phyloP scores from a whole-genome alignment of 2,888 invertebrate species.

The Xestia c-nigrum region DNA sequence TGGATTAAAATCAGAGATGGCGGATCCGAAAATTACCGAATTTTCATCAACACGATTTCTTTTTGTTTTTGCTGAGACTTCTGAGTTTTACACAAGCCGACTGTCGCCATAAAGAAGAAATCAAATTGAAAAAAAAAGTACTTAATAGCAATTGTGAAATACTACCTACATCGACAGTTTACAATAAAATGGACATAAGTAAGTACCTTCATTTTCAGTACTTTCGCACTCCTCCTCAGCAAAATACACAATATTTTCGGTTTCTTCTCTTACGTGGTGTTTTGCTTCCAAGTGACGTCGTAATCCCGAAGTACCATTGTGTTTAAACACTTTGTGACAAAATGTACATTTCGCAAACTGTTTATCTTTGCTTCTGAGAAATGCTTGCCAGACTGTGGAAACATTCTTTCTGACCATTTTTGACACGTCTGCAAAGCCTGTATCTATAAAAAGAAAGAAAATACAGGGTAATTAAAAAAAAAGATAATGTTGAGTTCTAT shows the following conservation, averaged over 20 bases:
- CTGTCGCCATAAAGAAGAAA: neutral
- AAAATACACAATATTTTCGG: neutral
- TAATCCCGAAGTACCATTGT: conserved; percentile 3
- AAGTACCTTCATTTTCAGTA: conserved; percentile 12
- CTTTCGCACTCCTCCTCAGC: neutral
- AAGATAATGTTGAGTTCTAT: neutral
- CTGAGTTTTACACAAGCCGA: too few relatives aligned
- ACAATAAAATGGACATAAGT: neutral
- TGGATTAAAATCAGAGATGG: too few relatives aligned
- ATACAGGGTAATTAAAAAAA: neutral
- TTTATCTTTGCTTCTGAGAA: conserved; percentile 31
- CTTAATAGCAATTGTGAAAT: neutral
- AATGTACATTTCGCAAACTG: conserved; percentile 25
- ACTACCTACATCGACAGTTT: neutral
- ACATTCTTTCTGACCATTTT: neutral
- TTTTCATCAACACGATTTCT: too few relatives aligned
- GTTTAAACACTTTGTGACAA: conserved; percentile 6
- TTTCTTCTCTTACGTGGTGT: conserved; percentile 4
- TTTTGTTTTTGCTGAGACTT: too few relatives aligned
- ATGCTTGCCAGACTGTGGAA: conserved; percentile 28
- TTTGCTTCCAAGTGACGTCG: conserved; percentile 9
- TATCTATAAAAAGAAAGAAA: neutral
- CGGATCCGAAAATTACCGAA: too few relatives aligned
- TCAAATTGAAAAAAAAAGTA: neutral
- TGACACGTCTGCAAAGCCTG: neutral